Base-by-base conservation (phyloP, 2,888 invertebrate species). In the Ectemnius lituratus region DNA sequence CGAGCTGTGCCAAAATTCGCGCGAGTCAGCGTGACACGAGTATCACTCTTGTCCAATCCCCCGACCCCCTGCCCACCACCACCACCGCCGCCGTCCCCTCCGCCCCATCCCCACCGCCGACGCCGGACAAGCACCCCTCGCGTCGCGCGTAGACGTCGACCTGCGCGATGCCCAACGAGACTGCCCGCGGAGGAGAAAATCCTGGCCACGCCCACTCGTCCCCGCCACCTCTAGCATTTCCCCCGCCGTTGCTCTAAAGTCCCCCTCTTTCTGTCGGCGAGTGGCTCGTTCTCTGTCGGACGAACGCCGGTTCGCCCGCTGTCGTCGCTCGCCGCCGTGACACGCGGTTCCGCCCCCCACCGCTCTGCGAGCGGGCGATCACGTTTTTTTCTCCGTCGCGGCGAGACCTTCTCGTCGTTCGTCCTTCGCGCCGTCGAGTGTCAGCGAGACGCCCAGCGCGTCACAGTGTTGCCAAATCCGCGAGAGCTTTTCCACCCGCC, bases 251-350 rank as follows among this genome's bases (percentile, higher is more conserved):
- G 13, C 14, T 91, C 91, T 82, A 70, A 62, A 37, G 8, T 37
- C 37, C 62, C 46, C 73, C 91, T 90, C 90, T 90, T 92, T 92
- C 75, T 91, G 91, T 92, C 91, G 92, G 92, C 91, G 91, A 91
- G 91, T 92, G 91, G 90, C 91, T 90, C 90, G 89, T 89, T 88
- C 90, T 88, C 86, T 83, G 23, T 47, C 37, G 37, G 8, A 37
- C 37, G 37, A 37, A 37, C 14, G 20, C n/a, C 65, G 14, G 59
- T 27, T 88, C 90, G 90, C 88, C 89, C 91, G 90, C 90, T 87
- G 84, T 85, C 84, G 88, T 88, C 90, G 89, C 89, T 89, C 92
- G 92, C 91, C 91, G 88, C 87, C 90, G 90, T 89, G 91, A 27
- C 20, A 56, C 67, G 16, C 67, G 74, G 79, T 70, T 67, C 73